Base-by-base conservation (phyloP, 92 coral and sea anemone species). In the Epizoanthus rinbou region DNA sequence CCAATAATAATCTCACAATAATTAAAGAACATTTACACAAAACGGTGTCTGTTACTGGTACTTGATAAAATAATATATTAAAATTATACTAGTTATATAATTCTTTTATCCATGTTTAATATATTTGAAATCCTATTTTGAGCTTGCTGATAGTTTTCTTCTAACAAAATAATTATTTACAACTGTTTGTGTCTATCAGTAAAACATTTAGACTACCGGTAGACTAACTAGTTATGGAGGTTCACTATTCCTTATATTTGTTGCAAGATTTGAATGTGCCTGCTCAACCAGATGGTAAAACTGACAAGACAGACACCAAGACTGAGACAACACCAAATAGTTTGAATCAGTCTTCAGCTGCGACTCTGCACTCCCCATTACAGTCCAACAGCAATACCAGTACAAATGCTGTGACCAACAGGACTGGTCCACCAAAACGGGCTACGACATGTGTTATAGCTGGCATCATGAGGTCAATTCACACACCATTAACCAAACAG, bases 381-480 rank as follows among this genome's bases (percentile, higher is more conserved):
- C 64, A 74, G 19, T 74, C 80, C 2, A 25, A 45, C 16, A 53
- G 64, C 64, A 56, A 56, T 4, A 54, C 80, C 80, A 45, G n/a
- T 5, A 23, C 41, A 57, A 74, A 74, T 56, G 8, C 76, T 37
- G 43, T 37, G 8, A 4, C 54, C 3, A 33, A 33, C 19, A 41
- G 7, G 5, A 69, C 10, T 68, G 22, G 15, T 2, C 57, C 63
- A 16, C 9, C 57, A n/a, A 21, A 39, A 25, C 71, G 71, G 25
- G 7, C 82, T 1, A 62, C 62, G 47, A 72, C 82, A 2, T 78
- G 82, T 15, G 37, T 78, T 10, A 60, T 78, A 21, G 62, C 82
- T 31, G 82, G 82, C 10, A 62, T 78, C 25, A 78, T 78, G 82
- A 78, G 82, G 82, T 78, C 72, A 0, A 57, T 43, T 2, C 82